phyloP scores from a whole-genome alignment of 2,113 vertebrate species.

The Silurus asotus region DNA sequence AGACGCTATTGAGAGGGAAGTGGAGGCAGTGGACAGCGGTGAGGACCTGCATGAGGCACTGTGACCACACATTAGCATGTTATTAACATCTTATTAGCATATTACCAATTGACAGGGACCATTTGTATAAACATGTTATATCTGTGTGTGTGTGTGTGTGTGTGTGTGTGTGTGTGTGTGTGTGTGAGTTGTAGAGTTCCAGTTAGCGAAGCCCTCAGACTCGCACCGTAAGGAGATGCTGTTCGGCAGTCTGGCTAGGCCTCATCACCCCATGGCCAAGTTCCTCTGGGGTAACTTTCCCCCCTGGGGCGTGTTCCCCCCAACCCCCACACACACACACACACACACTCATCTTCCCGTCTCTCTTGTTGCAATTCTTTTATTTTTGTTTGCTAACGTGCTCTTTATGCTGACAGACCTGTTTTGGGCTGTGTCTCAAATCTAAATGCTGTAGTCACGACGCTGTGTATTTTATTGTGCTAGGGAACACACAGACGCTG shows the following conservation, averaged over 20 bases:
- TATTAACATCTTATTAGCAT: background rate
- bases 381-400: background rate
- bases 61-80: background rate
- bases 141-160: background rate
- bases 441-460: too few species aligned
- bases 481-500: conserved; percentile 92
- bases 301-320: background rate
- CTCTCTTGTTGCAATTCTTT: background rate
- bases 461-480: background rate
- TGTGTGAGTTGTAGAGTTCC: conserved; percentile 77
- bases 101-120: background rate
- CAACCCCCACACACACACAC: background rate
- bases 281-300: conserved; percentile 88
- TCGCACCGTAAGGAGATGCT: conserved; percentile 93
- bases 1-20: conserved; percentile 91
- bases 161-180: too few species aligned
- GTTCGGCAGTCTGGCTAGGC: conserved; percentile 89
- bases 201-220: conserved; percentile 88
- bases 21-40: conserved; percentile 97
- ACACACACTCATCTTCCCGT: too few species aligned
- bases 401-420: background rate
- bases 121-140: background rate
- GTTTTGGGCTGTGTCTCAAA: background rate
- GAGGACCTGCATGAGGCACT: conserved; percentile 55
- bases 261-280: conserved; percentile 93